Percentiles rank a stretch among this genome's conserved stretches.
These are phyloP conservation scores for Cottus gobio DNA, from an alignment of 2,113 vertebrate genomes.

Conservation along the genomic window DNA sequence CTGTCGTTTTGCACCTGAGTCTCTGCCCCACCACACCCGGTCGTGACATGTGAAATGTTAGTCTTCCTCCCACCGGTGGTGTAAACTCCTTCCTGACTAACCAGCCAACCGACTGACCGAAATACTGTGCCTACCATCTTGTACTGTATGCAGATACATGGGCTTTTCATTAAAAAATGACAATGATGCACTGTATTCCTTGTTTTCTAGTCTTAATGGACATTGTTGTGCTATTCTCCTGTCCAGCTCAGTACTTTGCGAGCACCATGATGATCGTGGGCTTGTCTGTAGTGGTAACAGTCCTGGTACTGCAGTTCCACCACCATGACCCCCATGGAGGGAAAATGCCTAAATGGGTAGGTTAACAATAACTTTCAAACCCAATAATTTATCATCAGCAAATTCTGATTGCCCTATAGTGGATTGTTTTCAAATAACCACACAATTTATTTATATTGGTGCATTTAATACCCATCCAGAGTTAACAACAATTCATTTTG, in stretches of 20 bases:
- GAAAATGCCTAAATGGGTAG: constrained; percentile 93
- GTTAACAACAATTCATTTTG: not conserved
- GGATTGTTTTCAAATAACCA: not conserved
- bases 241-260: constrained; percentile 91
- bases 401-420: not conserved
- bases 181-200: not conserved
- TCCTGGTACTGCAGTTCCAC: constrained; percentile 92
- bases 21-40: no score
- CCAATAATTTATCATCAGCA: not conserved
- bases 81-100: constrained; percentile 23
- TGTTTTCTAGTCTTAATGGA: not conserved
- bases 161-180: not conserved
- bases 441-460: not conserved
- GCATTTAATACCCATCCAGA: not conserved
- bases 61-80: not conserved
- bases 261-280: constrained; percentile 94
- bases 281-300: constrained; percentile 91
- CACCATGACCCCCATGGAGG: constrained; percentile 91
- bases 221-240: not conserved
- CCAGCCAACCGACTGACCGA: not conserved
- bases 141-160: not conserved
- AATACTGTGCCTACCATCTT: not conserved
- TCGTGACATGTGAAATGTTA: constrained; percentile 8
- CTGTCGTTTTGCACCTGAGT: no score
- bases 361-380: constrained; percentile 29